Conservation (phyloP, 2,888 invertebrate genomes). For the Coronaproctus castanopsis region DNA sequence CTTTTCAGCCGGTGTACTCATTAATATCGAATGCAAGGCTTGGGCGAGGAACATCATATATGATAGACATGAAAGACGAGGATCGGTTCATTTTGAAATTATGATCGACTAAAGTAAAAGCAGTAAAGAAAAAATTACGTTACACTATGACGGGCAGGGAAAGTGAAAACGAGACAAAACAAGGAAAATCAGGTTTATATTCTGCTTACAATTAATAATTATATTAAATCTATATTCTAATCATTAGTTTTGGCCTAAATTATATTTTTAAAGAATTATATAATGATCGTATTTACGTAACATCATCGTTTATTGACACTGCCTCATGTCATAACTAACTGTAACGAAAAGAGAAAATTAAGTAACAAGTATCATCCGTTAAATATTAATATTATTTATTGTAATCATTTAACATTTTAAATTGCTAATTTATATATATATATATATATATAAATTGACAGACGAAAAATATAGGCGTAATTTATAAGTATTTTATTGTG, state of each 20-base stretch:
- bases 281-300: background rate
- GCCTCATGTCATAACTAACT: background rate
- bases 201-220: constrained; percentile 10
- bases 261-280: background rate
- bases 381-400: no score
- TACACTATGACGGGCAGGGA: constrained; percentile 1
- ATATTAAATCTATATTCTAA: background rate
- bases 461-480: no score
- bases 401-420: no score
- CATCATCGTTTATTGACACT: background rate
- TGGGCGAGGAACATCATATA: constrained; percentile 48
- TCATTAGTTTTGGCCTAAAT: background rate
- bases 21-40: constrained; percentile 48
- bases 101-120: constrained; percentile 29
- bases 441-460: no score
- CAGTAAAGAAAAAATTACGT: constrained; percentile 1
- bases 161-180: constrained; percentile 1
- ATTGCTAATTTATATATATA: no score
- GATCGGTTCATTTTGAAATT: constrained; percentile 52
- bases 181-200: constrained; percentile 7
- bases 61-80: constrained; percentile 43
- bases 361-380: no score
- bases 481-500: no score
- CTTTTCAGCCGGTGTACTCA: constrained; percentile 21
- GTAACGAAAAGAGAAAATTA: no score